Percentiles rank a stretch among this genome's conserved stretches.
These are phyloP conservation scores for Sebastes variabilis DNA, from an alignment of 2,797 vertebrate genomes.

Conservation along the genomic window DNA sequence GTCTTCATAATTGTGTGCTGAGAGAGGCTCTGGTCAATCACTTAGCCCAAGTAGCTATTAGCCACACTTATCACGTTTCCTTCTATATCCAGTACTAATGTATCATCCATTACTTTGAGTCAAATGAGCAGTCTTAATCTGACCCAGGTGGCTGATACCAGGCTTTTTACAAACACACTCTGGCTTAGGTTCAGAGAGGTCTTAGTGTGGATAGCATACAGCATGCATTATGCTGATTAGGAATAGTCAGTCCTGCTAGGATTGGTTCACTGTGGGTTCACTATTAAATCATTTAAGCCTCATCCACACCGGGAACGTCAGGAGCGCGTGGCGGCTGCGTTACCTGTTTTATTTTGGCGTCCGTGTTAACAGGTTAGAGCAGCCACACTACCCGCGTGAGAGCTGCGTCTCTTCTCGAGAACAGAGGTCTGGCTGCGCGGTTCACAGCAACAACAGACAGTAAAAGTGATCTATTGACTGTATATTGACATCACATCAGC, in stretches of 20 bases:
- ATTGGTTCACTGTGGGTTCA: background rate
- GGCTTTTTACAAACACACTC: background rate
- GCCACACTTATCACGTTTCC: conserved; percentile 32
- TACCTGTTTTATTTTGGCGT: no score
- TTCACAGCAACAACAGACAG: no score
- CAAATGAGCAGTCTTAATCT: conserved; percentile 22
- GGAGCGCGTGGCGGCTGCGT: no score
- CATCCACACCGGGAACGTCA: no score
- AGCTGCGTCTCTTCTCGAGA: no score
- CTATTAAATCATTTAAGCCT: no score
- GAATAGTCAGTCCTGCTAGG: background rate
- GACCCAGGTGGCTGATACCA: conserved; percentile 23
- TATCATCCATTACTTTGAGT: conserved; percentile 27
- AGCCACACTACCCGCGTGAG: no score
- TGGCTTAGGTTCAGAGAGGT: background rate
- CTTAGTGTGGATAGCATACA: background rate
- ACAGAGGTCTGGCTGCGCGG: no score
- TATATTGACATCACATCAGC: no score
- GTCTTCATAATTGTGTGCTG: conserved; percentile 38
- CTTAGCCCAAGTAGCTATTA: conserved; percentile 43
- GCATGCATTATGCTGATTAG: background rate
- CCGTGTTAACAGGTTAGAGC: no score
- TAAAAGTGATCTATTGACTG: no score
- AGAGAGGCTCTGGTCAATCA: conserved; percentile 39
- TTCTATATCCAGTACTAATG: conserved; percentile 11